Conservation (phyloP, 2,888 invertebrate species). For the Agrotis exclamationis region DNA sequence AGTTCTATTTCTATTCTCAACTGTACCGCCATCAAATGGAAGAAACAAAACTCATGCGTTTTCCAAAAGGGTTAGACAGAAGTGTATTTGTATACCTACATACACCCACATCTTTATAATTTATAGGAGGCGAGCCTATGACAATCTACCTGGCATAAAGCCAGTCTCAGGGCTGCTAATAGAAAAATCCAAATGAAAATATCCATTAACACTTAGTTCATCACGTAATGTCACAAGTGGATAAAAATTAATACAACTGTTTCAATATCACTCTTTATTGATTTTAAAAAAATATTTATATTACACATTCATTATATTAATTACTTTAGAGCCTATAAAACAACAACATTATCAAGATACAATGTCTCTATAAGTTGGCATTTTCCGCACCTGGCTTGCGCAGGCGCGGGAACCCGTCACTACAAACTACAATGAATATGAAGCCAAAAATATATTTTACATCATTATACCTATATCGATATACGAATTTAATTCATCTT, state of each 20-base stretch:
- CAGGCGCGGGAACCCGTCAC: constrained; percentile 65
- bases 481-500: constrained; percentile 79
- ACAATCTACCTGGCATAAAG: background rate
- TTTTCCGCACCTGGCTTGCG: constrained; percentile 60
- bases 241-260: constrained; percentile 67
- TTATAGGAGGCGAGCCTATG: background rate
- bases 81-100: too few species aligned
- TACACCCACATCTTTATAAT: too few species aligned
- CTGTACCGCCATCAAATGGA: background rate
- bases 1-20: background rate
- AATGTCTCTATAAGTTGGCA: constrained; percentile 76
- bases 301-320: constrained; percentile 88
- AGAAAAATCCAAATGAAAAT: background rate
- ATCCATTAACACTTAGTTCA: background rate
- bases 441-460: constrained; percentile 85
- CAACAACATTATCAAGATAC: constrained; percentile 84
- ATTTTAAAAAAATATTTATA: constrained; percentile 91
- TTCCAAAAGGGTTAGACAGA: background rate
- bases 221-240: constrained; percentile 12
- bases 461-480: constrained; percentile 79
- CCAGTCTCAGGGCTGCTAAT: background rate
- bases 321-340: constrained; percentile 86
- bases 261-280: constrained; percentile 91
- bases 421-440: constrained; percentile 79
- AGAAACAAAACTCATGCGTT: constrained; percentile 7